Conservation (phyloP, 2,888 invertebrate genomes). For the Leptothorax acervorum region DNA sequence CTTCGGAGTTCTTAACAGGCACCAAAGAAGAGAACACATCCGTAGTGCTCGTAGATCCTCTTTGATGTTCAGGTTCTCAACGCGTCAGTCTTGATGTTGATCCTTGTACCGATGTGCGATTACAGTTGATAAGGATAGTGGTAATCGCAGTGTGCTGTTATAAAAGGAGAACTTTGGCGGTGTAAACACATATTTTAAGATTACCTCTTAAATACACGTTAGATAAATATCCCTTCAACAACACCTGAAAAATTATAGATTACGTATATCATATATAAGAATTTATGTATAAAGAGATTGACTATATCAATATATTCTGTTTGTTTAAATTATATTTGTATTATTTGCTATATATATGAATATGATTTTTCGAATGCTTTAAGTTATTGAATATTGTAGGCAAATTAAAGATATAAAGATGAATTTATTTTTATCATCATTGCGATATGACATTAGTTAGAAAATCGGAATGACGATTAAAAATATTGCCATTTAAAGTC, state of each 20-base stretch:
- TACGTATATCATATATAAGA: not conserved
- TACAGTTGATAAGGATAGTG: slow-evolving; percentile 33
- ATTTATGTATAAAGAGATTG: not conserved
- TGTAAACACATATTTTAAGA: slow-evolving; percentile 15
- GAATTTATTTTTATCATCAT: not conserved
- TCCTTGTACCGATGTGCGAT: slow-evolving; percentile 49
- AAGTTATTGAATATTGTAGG: not conserved
- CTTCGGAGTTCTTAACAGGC: slow-evolving; percentile 40
- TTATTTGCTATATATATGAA: not conserved
- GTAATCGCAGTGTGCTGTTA: slow-evolving; percentile 4
- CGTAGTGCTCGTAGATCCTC: slow-evolving; percentile 34
- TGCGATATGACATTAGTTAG: too few species aligned
- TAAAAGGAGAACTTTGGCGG: slow-evolving; percentile 8
- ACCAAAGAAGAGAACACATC: slow-evolving; percentile 45
- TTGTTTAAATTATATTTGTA: not conserved
- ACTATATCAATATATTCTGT: not conserved
- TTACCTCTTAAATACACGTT: not conserved
- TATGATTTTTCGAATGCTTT: not conserved
- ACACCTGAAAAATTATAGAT: not conserved
- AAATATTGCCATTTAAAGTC: too few species aligned
- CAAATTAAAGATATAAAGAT: not conserved
- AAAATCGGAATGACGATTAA: too few species aligned
- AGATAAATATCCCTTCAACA: not conserved
- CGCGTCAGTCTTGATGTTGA: slow-evolving; percentile 46
- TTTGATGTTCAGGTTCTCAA: slow-evolving; percentile 41